Percentiles rank a stretch among this genome's conserved stretches.
Evolutionary conservation across 2,888 invertebrate genomes (phyloP).

Genomic region (Agriotes lineatus): DNA sequence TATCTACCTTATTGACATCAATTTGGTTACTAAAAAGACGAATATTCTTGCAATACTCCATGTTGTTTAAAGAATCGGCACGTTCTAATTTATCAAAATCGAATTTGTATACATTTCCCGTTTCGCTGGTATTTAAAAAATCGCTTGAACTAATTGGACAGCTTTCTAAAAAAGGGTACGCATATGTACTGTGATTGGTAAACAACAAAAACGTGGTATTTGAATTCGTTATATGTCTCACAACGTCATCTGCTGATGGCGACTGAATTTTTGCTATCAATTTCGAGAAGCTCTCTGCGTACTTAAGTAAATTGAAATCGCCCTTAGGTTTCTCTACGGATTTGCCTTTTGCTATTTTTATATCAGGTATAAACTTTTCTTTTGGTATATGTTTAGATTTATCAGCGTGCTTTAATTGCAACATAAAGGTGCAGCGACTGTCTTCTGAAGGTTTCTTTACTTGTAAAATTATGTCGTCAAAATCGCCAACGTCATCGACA

Average conservation of each 20-base stretch:
- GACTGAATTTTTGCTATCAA: background rate
- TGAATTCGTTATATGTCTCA: too few relatives aligned
- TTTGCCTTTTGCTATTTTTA: background rate
- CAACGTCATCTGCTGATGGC: background rate
- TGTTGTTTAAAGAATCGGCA: constrained; percentile 4
- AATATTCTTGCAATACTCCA: too few relatives aligned
- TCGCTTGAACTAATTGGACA: background rate
- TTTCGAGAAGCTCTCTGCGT: background rate
- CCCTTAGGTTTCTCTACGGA: background rate
- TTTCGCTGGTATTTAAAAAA: constrained; percentile 14
- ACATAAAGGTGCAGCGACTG: background rate
- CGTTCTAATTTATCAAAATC: background rate
- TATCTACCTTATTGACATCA: background rate
- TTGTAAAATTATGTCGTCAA: constrained; percentile 23
- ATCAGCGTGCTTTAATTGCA: constrained; percentile 23
- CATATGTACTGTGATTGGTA: background rate
- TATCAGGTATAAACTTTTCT: background rate
- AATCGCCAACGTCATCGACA: constrained; percentile 23
- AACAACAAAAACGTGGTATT: constrained; percentile 6
- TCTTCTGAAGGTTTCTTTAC: background rate
- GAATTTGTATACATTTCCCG: constrained; percentile 11
- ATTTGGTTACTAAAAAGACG: constrained; percentile 16
- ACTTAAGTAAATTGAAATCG: constrained; percentile 10
- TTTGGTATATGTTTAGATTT: background rate
- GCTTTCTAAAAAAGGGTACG: background rate